Conservation (phyloP, 2,113 vertebrate species). For the Solea solea region DNA sequence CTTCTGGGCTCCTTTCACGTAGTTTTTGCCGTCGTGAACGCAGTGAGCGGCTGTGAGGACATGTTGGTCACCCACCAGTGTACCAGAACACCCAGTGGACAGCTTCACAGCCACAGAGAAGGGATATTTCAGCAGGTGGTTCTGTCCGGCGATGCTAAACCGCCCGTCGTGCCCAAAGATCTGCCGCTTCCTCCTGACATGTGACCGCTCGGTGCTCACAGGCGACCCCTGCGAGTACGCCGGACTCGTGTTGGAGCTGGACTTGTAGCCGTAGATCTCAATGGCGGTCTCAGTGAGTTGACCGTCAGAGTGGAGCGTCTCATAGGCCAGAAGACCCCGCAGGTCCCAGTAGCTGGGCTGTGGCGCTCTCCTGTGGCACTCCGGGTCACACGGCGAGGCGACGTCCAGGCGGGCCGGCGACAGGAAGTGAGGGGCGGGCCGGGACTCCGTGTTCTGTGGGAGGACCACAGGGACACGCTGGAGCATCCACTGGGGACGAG, state of each 20-base stretch:
- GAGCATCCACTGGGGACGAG: slow-evolving; percentile 88
- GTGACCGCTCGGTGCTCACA: slow-evolving; percentile 45
- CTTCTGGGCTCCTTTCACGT: slow-evolving; percentile 95
- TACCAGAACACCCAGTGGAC: slow-evolving; percentile 95
- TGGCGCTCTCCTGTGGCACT: slow-evolving; percentile 88
- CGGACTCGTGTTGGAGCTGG: background rate
- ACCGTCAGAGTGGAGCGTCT: slow-evolving; percentile 90
- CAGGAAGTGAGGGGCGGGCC: slow-evolving; percentile 86
- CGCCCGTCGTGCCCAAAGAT: slow-evolving; percentile 94
- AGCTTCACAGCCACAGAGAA: slow-evolving; percentile 96
- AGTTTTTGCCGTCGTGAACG: slow-evolving; percentile 95
- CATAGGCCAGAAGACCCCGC: slow-evolving; percentile 88
- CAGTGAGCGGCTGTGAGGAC: slow-evolving; percentile 97
- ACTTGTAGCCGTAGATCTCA: slow-evolving; percentile 87
- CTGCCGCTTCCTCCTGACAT: slow-evolving; percentile 87
- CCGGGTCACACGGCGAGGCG: slow-evolving; percentile 86
- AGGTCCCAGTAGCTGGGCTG: slow-evolving; percentile 88
- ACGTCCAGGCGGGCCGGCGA: slow-evolving; percentile 88
- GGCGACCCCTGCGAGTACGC: slow-evolving; percentile 37
- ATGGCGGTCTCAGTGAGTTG: slow-evolving; percentile 90
- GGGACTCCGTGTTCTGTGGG: slow-evolving; percentile 84
- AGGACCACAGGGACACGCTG: slow-evolving; percentile 91
- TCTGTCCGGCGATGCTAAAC: slow-evolving; percentile 93
- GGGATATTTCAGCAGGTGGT: slow-evolving; percentile 91
- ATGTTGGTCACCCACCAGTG: slow-evolving; percentile 91